Evolutionary conservation across 2,888 invertebrate species (phyloP), one percentile per base, ranked within the genome.

Genomic region (Hirtodrosophila trivittata): DNA sequence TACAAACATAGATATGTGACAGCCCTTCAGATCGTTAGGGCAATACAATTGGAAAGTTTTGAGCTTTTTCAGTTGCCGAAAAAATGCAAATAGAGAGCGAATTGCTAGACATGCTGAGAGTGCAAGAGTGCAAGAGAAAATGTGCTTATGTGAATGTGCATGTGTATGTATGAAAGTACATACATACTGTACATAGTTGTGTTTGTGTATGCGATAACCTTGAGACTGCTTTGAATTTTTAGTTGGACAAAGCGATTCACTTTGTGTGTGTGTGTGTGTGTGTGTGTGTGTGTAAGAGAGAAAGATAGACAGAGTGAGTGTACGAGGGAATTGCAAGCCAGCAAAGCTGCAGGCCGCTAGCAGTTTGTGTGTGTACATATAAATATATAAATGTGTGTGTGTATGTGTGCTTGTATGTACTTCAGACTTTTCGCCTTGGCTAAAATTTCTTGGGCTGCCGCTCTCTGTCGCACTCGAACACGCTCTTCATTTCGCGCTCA

Each of bases 371-470:
- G 35, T 35, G 32, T 10, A 9, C 59, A 46, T 63, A 39, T 47
- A 51, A 54, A 21, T n/a, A 35, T 39, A 21, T 42, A 9, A 28
- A 7, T 37, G 30, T 43, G n/a, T 35, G 32, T 28, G 35, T 46
- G 45, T 33, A 13, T 45, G 18, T 38, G 21, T 52, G 37, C 43
- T 3, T 68, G 28, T 37, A 50, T 74, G 37, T 55, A 47, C 46
- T 81, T 66, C 43, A 64, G 81, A 69, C 82, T 72, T 77, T 84
- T 63, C 47, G 73, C 73, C 78, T 66, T 65, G 54, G 78, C 50
- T 46, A 42, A 76, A 54, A 77, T 66, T 62, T 71, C 57, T 63
- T 71, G 46, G 45, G 39, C 41, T 56, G 55, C 52, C 41, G 49
- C 45, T 43, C 37, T 51, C 51, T 55, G 18, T 39, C 38, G 33